phyloP scores from a whole-genome alignment of 2,888 invertebrate species.

The Drosophila maculinotata region DNA sequence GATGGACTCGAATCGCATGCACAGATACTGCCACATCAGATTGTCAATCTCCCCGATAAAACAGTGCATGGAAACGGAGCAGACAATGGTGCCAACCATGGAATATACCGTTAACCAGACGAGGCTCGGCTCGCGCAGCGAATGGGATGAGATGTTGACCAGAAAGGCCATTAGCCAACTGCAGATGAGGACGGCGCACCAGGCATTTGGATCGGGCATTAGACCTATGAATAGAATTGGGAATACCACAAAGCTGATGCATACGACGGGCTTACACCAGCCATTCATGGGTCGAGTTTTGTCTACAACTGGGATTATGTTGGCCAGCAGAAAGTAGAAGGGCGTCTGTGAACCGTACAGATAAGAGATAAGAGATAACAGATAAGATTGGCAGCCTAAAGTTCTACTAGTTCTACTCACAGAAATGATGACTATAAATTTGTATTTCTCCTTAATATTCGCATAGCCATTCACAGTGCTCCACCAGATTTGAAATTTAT shows the following conservation, averaged over 20 bases:
- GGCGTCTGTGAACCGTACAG: constrained; percentile 30
- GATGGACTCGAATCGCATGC: constrained; percentile 12
- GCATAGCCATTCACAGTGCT: constrained; percentile 41
- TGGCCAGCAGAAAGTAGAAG: constrained; percentile 42
- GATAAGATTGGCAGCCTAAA: no score
- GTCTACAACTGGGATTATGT: constrained; percentile 46
- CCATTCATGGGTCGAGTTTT: constrained; percentile 25
- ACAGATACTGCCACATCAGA: constrained; percentile 52
- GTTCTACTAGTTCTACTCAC: constrained; percentile 19
- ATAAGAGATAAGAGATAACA: no score
- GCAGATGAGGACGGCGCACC: background rate
- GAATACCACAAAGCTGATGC: constrained; percentile 16
- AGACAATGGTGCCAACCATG: constrained; percentile 16
- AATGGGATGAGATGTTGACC: constrained; percentile 28
- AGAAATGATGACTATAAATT: background rate
- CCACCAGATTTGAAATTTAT: constrained; percentile 36
- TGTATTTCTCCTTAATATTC: constrained; percentile 21
- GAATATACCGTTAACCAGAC: constrained; percentile 3
- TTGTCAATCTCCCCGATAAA: constrained; percentile 33
- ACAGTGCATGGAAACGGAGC: constrained; percentile 15
- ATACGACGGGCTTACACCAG: constrained; percentile 50
- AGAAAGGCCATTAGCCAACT: constrained; percentile 28
- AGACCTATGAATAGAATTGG: constrained; percentile 29
- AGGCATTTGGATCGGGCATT: background rate
- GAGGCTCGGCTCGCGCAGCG: constrained; percentile 28